Base-by-base conservation (phyloP, 2,797 vertebrate species). In the Hybognathus amarus region DNA sequence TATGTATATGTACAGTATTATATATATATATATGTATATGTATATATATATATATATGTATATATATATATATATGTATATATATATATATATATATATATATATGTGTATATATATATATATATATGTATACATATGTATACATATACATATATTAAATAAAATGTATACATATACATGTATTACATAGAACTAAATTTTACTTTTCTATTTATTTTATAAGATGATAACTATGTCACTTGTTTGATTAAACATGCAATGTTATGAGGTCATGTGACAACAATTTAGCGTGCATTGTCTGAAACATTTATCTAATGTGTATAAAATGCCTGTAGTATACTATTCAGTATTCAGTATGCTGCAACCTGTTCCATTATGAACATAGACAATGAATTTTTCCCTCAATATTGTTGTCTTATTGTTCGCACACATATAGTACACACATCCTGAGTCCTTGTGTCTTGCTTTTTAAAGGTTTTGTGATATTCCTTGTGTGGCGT, bases 381-480 rank as follows among this genome's bases (percentile, higher is more conserved):
- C 10, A 61, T 3, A 61, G 17, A 63, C 40, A n/a, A 40, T 52
- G 42, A 10, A 8, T 50, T 75, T 82, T 38, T 2, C 68, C n/a
- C 24, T 61, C 38, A 66, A 24, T 47, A 13, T 47, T 17, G 1
- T 17, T n/a, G 30, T 47, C 40, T 38, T 63, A 33, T 63, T n/a
- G 27, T 81, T n/a, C 4, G 3, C 61, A 67, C 80, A 75, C 64
- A 59, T 13, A n/a, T n/a, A n/a, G n/a, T n/a, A 69, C 27, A n/a
- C 40, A 50, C 7, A 12, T 76, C 52, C 52, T 75, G 33, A 74
- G n/a, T 56, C 17, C 22, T 45, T 40, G 36, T 4, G 86, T 90
- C 87, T 87, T 91, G 85, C 18, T 90, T 90, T 90, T 92, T 93
- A 92, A 79, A 89, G 86, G 87, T 92, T 91, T 91, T 93, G 91